These are phyloP conservation scores for Raphicerus campestris DNA, from an alignment of 2,113 vertebrate species.

Conservation along the genomic window DNA sequence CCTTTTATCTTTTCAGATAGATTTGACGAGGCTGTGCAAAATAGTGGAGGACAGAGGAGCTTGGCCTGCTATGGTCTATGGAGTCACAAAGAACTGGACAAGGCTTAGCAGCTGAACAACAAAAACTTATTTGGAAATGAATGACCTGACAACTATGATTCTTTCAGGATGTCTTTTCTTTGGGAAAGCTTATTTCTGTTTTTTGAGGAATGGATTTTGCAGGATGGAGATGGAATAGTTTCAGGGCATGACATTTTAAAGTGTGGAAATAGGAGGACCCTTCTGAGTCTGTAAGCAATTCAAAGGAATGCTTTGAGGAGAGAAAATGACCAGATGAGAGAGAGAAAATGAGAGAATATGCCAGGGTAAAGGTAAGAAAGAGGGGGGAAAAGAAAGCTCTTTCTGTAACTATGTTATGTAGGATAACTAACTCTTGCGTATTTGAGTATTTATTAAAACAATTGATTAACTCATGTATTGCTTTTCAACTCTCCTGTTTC, in stretches of 20 bases:
- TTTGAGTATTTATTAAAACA: constrained; percentile 22
- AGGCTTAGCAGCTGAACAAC: not conserved
- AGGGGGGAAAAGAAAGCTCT: not conserved
- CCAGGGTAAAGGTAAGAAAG: not conserved
- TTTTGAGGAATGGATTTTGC: constrained; percentile 18
- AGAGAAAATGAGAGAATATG: not conserved
- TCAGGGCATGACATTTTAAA: not conserved
- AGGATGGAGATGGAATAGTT: not conserved
- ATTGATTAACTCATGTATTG: not conserved
- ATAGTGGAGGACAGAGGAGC: not conserved
- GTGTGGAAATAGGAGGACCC: not conserved
- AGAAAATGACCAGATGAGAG: not conserved
- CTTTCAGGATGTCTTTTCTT: constrained; percentile 8
- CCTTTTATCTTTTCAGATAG: not conserved
- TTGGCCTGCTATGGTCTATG: not conserved
- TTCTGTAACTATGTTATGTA: not conserved
- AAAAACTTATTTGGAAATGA: constrained; percentile 26
- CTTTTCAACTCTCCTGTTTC: not conserved
- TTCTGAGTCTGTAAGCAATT: not conserved
- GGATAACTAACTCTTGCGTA: not conserved
- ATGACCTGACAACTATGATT: not conserved
- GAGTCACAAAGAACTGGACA: not conserved
- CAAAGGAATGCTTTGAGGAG: not conserved
- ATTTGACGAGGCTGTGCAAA: not conserved
- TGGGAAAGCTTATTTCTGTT: constrained; percentile 30